These are phyloP conservation scores for Tachina lurida DNA, from an alignment of 2,888 invertebrate species.

Conservation along the genomic window DNA sequence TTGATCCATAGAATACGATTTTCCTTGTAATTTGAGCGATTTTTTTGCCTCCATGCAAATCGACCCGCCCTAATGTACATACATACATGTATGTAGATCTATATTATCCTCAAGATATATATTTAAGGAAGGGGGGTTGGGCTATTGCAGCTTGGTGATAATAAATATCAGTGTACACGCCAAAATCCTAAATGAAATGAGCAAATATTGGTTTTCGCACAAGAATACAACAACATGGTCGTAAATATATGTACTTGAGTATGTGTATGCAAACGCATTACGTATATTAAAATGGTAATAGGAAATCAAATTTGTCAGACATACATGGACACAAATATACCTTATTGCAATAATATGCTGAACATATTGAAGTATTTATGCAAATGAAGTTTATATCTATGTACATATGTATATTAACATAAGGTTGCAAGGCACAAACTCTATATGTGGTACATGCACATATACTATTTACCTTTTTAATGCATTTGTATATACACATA, in stretches of 20 bases:
- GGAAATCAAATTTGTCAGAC: conserved; percentile 45
- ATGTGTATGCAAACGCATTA: conserved; percentile 35
- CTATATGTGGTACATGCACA: background rate
- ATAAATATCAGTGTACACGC: background rate
- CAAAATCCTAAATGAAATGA: conserved; percentile 30
- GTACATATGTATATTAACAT: background rate
- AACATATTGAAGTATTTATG: background rate
- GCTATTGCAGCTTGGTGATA: background rate
- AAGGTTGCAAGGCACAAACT: background rate
- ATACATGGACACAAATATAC: background rate
- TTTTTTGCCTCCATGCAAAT: no score
- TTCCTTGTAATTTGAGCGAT: no score
- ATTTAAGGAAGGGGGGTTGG: background rate
- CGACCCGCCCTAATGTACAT: no score
- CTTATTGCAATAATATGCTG: background rate
- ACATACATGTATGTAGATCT: no score
- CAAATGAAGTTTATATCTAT: background rate
- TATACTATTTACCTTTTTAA: background rate
- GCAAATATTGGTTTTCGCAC: conserved; percentile 49
- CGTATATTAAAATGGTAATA: conserved; percentile 48
- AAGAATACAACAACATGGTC: conserved; percentile 24
- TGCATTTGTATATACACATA: conserved; percentile 2
- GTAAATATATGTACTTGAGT: background rate
- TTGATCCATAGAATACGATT: no score
- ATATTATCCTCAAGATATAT: background rate